Evolutionary conservation across 2,888 invertebrate species (phyloP).

Genomic region (Coleophora deauratella): DNA sequence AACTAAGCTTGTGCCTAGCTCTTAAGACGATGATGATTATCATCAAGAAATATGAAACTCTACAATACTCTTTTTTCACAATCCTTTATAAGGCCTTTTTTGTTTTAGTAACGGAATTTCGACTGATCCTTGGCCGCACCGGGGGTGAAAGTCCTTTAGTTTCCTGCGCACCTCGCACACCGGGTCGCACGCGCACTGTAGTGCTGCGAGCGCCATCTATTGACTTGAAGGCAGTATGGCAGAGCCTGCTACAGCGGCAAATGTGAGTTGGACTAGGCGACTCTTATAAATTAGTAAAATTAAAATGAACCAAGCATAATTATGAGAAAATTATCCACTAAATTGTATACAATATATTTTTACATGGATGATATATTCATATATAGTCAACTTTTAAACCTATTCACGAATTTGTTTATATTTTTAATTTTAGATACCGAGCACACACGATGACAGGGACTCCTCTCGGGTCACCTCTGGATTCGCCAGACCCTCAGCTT

Average conservation of each 20-base stretch:
- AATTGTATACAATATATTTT: too few relatives aligned
- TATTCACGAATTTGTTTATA: too few relatives aligned
- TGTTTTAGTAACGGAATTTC: slow-evolving; percentile 85
- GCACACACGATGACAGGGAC: slow-evolving; percentile 88
- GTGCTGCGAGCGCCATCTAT: slow-evolving; percentile 86
- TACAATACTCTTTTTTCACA: too few relatives aligned
- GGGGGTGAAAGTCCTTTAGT: slow-evolving; percentile 83
- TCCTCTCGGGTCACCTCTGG: slow-evolving; percentile 86
- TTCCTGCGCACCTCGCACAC: slow-evolving; percentile 82
- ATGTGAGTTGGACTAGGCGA: slow-evolving; percentile 76
- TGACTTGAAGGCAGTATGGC: slow-evolving; percentile 92
- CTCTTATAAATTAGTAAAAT: too few relatives aligned
- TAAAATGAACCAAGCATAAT: too few relatives aligned
- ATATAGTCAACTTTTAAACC: too few relatives aligned
- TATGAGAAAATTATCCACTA: too few relatives aligned
- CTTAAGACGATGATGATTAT: too few relatives aligned
- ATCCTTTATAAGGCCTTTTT: too few relatives aligned
- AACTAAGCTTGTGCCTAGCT: too few relatives aligned
- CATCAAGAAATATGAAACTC: too few relatives aligned
- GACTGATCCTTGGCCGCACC: slow-evolving; percentile 82
- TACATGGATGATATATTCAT: too few relatives aligned
- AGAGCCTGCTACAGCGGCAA: slow-evolving; percentile 89
- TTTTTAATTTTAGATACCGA: slow-evolving; percentile 86
- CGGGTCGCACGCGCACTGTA: slow-evolving; percentile 79
- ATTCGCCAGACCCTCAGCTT: slow-evolving; percentile 82